Evolutionary conservation across 2,113 vertebrate species (phyloP).

Genomic region (Triplophysa tibetana): DNA sequence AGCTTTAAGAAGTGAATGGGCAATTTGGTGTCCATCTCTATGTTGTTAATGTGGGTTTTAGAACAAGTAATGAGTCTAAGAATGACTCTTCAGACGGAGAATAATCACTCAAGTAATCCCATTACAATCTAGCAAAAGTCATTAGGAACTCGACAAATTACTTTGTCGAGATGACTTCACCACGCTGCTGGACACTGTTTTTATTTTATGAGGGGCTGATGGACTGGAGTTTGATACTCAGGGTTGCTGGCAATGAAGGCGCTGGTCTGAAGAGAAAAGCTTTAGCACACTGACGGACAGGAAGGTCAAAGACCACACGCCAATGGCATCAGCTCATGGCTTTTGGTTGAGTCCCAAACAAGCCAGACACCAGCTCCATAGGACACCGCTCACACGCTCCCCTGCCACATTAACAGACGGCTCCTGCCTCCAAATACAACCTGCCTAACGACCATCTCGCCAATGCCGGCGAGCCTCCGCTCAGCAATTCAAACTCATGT

Average conservation of each 20-base stretch:
- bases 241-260: neutral
- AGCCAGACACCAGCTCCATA: slow-evolving; percentile 34
- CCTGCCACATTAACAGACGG: slow-evolving; percentile 32
- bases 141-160: slow-evolving; percentile 1
- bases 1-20: no score
- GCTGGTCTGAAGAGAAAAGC: neutral
- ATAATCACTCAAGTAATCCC: neutral
- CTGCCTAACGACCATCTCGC: neutral
- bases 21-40: no score
- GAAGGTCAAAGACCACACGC: slow-evolving; percentile 41
- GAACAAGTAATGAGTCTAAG: neutral
- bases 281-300: slow-evolving; percentile 8
- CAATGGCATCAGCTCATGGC: slow-evolving; percentile 27
- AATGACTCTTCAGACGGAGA: no score
- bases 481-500: neutral
- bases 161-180: neutral
- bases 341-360: slow-evolving; percentile 29
- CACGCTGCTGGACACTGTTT: neutral
- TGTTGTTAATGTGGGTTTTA: neutral
- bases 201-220: neutral
- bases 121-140: neutral
- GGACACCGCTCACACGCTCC: slow-evolving; percentile 32
- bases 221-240: neutral
- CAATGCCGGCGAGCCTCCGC: no score
- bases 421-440: slow-evolving; percentile 6